phyloP scores from a whole-genome alignment of 2,113 vertebrate species.

The Prolemur simus region DNA sequence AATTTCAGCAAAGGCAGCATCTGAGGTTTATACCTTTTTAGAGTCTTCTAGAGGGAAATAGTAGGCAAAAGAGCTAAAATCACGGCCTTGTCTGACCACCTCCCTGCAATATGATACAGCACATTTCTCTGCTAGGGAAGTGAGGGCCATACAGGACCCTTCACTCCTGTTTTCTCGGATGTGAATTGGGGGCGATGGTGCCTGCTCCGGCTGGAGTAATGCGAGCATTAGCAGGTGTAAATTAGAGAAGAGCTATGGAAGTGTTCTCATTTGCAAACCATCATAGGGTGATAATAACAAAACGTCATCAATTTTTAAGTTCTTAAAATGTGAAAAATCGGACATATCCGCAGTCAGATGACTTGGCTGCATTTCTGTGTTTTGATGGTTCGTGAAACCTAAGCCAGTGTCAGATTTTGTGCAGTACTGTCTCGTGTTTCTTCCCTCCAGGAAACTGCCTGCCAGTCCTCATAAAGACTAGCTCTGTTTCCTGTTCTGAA shows the following conservation, averaged over 20 bases:
- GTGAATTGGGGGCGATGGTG: background rate
- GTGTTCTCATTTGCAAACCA: background rate
- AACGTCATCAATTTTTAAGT: background rate
- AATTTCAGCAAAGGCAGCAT: background rate
- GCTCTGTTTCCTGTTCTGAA: background rate
- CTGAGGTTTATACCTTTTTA: background rate
- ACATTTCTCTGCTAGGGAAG: background rate
- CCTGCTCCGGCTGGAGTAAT: background rate
- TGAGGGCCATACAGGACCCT: background rate
- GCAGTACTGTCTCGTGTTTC: background rate
- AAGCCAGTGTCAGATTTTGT: background rate
- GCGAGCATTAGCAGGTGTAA: background rate
- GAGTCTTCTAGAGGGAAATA: background rate
- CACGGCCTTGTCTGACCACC: background rate
- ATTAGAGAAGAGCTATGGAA: background rate
- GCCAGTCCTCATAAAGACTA: background rate
- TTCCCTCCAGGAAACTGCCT: background rate
- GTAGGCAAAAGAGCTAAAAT: background rate
- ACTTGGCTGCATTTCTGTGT: background rate
- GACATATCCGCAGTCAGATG: background rate
- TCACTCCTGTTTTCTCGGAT: background rate
- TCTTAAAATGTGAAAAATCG: background rate
- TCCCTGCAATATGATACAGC: fast-evolving
- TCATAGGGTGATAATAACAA: slow-evolving; percentile 30
- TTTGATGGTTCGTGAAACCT: background rate